These are phyloP conservation scores for Leptobrachium ailaonicum DNA, from an alignment of 2,113 vertebrate genomes.

Conservation along the genomic window DNA sequence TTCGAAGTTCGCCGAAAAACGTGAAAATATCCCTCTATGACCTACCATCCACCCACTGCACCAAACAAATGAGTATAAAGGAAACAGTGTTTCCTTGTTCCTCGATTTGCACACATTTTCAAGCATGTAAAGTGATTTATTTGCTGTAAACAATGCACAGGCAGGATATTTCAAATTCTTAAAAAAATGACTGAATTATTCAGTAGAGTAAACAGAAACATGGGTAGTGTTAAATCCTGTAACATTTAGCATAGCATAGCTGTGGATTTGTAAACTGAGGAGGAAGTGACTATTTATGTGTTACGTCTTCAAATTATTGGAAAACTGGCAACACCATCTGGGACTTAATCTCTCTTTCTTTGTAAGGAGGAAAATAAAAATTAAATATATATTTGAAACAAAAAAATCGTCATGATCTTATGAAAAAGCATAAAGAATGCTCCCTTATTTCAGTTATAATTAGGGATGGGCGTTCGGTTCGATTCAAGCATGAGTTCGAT, in stretches of 20 bases:
- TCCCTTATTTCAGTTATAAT: too few relatives aligned
- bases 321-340: slow-evolving; percentile 53
- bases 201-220: slow-evolving; percentile 4
- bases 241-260: slow-evolving; percentile 1
- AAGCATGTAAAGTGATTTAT: slow-evolving; percentile 15
- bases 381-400: not conserved
- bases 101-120: not conserved
- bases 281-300: slow-evolving; percentile 57
- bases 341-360: slow-evolving; percentile 53
- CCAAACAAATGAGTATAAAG: not conserved
- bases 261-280: slow-evolving; percentile 42
- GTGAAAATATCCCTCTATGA: too few relatives aligned
- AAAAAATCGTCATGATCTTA: too few relatives aligned
- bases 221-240: not conserved
- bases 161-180: slow-evolving; percentile 4
- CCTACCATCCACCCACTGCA: too few relatives aligned
- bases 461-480: too few relatives aligned
- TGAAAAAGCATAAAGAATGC: too few relatives aligned
- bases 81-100: not conserved
- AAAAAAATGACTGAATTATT: slow-evolving; percentile 3
- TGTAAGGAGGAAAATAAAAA: not conserved
- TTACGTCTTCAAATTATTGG: slow-evolving; percentile 53
- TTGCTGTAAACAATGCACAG: slow-evolving; percentile 2
- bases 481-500: too few relatives aligned
- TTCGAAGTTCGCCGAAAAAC: too few relatives aligned